These are phyloP conservation scores for Caloenas nicobarica DNA, from an alignment of 2,113 vertebrate species.

Conservation along the genomic window DNA sequence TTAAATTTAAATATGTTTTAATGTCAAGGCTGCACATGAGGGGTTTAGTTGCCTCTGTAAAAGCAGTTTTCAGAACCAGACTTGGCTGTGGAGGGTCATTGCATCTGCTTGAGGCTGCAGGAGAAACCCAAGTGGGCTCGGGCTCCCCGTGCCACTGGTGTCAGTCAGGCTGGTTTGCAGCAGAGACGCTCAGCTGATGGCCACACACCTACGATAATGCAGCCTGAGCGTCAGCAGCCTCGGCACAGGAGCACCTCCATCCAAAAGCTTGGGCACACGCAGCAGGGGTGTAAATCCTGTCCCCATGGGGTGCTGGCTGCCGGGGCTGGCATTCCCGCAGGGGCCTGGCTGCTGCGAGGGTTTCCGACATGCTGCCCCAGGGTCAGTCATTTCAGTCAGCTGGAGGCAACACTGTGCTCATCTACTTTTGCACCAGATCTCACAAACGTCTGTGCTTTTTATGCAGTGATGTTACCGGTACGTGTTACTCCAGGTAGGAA, in stretches of 20 bases:
- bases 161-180: background rate
- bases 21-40: slow-evolving; percentile 17
- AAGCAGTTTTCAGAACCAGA: background rate
- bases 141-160: background rate
- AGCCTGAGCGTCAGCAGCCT: background rate
- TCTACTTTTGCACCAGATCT: background rate
- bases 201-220: fast-evolving
- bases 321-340: fast-evolving
- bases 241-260: fast-evolving
- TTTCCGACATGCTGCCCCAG: fast-evolving
- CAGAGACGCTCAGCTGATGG: background rate
- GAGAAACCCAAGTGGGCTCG: background rate
- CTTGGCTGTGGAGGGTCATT: background rate
- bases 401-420: fast-evolving
- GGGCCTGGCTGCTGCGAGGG: fast-evolving
- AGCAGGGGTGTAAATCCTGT: background rate
- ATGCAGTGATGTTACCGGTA: fast-evolving
- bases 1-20: slow-evolving; percentile 65
- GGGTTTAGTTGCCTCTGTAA: slow-evolving; percentile 19
- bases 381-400: background rate
- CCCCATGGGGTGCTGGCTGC: fast-evolving
- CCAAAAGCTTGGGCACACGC: background rate
- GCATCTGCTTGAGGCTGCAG: background rate
- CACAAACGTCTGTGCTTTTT: background rate
- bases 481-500: fast-evolving